A percentile compares a stretch with the other conserved stretches of the same genome.
Evolutionary conservation across 2,113 vertebrate genomes (phyloP).

Genomic region (Aplodontia rufa): DNA sequence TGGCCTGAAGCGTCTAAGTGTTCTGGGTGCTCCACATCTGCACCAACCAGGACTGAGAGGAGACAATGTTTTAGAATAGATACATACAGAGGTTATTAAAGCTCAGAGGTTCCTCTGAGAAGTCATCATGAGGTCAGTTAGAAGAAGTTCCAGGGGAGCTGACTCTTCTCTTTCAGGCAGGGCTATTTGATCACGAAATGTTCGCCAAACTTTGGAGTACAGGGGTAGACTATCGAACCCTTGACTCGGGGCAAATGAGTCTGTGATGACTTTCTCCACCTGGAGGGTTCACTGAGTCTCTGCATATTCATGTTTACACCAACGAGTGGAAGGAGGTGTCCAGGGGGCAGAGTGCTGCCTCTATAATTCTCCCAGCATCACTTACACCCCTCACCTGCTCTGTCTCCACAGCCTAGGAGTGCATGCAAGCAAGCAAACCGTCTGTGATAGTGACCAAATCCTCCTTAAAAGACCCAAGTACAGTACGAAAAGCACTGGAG

Average conservation of each 20-base stretch:
- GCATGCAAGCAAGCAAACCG: not conserved
- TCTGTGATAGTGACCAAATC: not conserved
- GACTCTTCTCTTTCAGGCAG: not conserved
- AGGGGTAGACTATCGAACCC: not conserved
- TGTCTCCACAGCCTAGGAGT: rapidly evolving
- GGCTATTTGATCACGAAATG: not conserved
- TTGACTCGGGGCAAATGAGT: too few relatives aligned
- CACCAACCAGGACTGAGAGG: not conserved
- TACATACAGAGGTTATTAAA: not conserved
- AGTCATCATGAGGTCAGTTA: not conserved
- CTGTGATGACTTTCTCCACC: not conserved
- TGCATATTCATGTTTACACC: too few relatives aligned
- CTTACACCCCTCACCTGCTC: too few relatives aligned
- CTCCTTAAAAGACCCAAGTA: not conserved
- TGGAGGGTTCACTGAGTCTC: not conserved
- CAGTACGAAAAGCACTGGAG: not conserved
- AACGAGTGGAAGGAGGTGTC: too few relatives aligned
- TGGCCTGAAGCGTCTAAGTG: not conserved
- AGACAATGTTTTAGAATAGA: rapidly evolving
- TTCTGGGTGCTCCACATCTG: too few relatives aligned
- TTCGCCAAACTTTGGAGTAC: not conserved
- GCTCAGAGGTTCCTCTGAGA: not conserved
- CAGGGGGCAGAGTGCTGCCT: not conserved
- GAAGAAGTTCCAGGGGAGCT: not conserved
- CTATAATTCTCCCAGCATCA: rapidly evolving